phyloP scores from a whole-genome alignment of 2,113 vertebrate species.

The Plectropomus leopardus region DNA sequence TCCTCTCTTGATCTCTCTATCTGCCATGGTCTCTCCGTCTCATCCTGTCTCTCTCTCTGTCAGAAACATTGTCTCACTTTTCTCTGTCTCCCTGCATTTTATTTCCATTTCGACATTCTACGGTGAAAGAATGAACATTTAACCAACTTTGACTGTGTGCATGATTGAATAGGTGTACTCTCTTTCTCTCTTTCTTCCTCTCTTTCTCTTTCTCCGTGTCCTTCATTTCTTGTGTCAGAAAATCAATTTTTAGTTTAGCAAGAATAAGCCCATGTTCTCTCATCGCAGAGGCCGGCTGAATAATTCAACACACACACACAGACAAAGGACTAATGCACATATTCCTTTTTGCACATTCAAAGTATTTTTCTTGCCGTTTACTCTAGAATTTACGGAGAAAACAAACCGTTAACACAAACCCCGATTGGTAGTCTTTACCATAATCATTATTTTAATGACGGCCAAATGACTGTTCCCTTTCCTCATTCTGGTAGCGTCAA shows the following conservation, averaged over 20 bases:
- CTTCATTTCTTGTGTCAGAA: slow-evolving; percentile 89
- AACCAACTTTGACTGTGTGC: slow-evolving; percentile 58
- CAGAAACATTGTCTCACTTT: slow-evolving; percentile 23
- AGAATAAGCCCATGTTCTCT: slow-evolving; percentile 77
- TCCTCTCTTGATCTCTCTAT: slow-evolving; percentile 31
- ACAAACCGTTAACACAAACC: no score
- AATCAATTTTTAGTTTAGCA: slow-evolving; percentile 90
- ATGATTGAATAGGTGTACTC: slow-evolving; percentile 55
- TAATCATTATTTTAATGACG: no score
- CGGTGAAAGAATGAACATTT: slow-evolving; percentile 54
- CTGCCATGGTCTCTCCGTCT: slow-evolving; percentile 8
- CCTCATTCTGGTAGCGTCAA: no score
- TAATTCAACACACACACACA: slow-evolving; percentile 83
- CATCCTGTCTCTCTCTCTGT: slow-evolving; percentile 1
- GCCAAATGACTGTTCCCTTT: no score
- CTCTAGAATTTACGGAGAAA: background rate
- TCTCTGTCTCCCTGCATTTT: slow-evolving; percentile 38
- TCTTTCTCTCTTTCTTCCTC: slow-evolving; percentile 1
- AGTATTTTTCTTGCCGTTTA: background rate
- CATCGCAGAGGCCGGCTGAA: slow-evolving; percentile 79
- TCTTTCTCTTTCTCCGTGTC: slow-evolving; percentile 26
- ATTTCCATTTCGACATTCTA: slow-evolving; percentile 33
- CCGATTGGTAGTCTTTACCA: no score
- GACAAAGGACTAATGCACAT: slow-evolving; percentile 8
- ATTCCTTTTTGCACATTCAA: background rate